phyloP scores from a whole-genome alignment of 2,888 invertebrate species.

The Andrena trimmerana region DNA sequence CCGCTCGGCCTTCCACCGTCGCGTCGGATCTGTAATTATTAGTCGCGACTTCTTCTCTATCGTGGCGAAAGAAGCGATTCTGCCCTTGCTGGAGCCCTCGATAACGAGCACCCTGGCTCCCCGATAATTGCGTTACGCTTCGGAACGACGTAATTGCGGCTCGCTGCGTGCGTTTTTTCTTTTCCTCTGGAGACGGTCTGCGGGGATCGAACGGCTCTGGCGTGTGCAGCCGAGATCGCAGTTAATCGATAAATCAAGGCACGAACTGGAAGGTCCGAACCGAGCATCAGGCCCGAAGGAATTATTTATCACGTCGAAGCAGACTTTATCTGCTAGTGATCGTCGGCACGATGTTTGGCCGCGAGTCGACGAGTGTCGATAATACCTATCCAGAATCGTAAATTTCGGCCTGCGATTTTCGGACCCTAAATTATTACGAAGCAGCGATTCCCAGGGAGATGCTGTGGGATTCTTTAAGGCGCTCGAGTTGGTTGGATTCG shows the following conservation, averaged over 20 bases:
- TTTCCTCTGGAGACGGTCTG: slow-evolving; percentile 12
- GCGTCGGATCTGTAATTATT: slow-evolving; percentile 58
- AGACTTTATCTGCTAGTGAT: slow-evolving; percentile 42
- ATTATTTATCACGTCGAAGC: slow-evolving; percentile 44
- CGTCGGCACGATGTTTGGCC: slow-evolving; percentile 34
- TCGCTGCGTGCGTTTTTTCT: slow-evolving; percentile 29
- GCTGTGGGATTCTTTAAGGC: neutral
- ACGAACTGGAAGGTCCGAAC: slow-evolving; percentile 49
- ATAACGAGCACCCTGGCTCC: slow-evolving; percentile 55
- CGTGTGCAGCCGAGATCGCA: slow-evolving; percentile 16
- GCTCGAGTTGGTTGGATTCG: no score
- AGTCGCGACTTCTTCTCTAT: slow-evolving; percentile 42
- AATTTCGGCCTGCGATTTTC: slow-evolving; percentile 20
- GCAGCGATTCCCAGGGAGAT: neutral
- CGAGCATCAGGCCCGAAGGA: slow-evolving; percentile 60
- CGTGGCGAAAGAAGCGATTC: slow-evolving; percentile 62
- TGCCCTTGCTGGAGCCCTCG: slow-evolving; percentile 34
- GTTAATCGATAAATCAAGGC: slow-evolving; percentile 68
- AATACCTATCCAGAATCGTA: slow-evolving; percentile 36
- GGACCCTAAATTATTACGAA: neutral
- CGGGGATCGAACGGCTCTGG: slow-evolving; percentile 10
- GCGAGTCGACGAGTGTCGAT: slow-evolving; percentile 22
- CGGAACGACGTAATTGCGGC: slow-evolving; percentile 58
- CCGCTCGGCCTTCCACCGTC: neutral
- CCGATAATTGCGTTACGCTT: slow-evolving; percentile 61